Conservation (phyloP, 2,113 vertebrate species). For the Verasper variegatus region DNA sequence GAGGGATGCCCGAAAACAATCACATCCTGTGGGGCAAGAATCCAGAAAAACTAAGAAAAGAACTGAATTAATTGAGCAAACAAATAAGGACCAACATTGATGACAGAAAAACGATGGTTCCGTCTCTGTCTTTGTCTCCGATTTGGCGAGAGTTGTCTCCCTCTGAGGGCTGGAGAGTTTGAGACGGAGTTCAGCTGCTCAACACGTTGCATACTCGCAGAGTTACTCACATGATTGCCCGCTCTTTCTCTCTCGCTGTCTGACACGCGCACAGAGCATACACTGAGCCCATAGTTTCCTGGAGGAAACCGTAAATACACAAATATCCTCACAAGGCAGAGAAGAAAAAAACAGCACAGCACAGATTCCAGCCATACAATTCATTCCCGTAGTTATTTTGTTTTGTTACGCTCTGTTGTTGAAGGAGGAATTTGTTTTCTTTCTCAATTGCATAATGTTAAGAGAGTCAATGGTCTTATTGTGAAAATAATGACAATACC, state of each 20-base stretch:
- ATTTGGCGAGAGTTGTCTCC: slow-evolving; percentile 4
- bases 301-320: slow-evolving; percentile 84
- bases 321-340: slow-evolving; percentile 72
- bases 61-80: not conserved
- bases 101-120: not conserved
- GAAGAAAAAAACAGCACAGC: slow-evolving; percentile 35
- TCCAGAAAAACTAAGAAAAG: slow-evolving; percentile 21
- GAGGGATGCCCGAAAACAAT: slow-evolving; percentile 9
- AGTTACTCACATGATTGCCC: slow-evolving; percentile 51
- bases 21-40: slow-evolving; percentile 26
- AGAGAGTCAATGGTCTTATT: slow-evolving; percentile 19
- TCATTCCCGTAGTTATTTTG: slow-evolving; percentile 14
- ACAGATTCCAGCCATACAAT: slow-evolving; percentile 68
- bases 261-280: slow-evolving; percentile 54
- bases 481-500: not conserved
- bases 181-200: slow-evolving; percentile 60
- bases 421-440: slow-evolving; percentile 59
- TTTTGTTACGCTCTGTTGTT: slow-evolving; percentile 41
- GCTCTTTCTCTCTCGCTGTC: not conserved
- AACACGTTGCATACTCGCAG: slow-evolving; percentile 61
- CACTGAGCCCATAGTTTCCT: slow-evolving; percentile 84
- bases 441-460: slow-evolving; percentile 50
- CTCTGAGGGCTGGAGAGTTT: slow-evolving; percentile 14
- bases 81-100: not conserved
- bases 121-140: not conserved